These are phyloP conservation scores for Drosophila atripex DNA, from an alignment of 2,888 invertebrate genomes.

Conservation along the genomic window DNA sequence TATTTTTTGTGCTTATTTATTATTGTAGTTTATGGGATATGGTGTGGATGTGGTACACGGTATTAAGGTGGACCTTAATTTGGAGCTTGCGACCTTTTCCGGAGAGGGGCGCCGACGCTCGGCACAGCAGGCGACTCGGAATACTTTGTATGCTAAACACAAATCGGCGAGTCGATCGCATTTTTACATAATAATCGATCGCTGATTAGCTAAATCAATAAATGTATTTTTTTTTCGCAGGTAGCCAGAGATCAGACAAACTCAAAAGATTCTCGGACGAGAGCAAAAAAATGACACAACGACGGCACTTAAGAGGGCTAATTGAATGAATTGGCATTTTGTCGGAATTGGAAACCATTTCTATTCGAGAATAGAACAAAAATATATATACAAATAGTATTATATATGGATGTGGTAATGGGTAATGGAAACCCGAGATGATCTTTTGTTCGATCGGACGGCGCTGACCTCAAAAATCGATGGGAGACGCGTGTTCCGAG, in stretches of 20 bases:
- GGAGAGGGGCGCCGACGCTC: too few relatives aligned
- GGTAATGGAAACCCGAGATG: conserved; percentile 8
- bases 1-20: neutral
- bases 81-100: conserved; percentile 23
- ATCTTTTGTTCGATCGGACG: conserved; percentile 23
- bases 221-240: conserved; percentile 57
- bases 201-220: conserved; percentile 75
- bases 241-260: conserved; percentile 71
- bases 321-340: conserved; percentile 74
- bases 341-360: conserved; percentile 18
- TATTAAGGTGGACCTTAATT: neutral
- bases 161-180: conserved; percentile 28
- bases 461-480: conserved; percentile 36
- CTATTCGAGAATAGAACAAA: neutral
- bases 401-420: neutral
- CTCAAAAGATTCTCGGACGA: neutral
- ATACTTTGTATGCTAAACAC: conserved; percentile 39
- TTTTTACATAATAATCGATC: conserved; percentile 73
- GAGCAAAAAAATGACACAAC: conserved; percentile 35
- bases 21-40: conserved; percentile 15
- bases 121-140: conserved; percentile 27
- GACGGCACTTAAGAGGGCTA: conserved; percentile 60
- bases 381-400: neutral
- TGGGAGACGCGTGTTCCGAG: conserved; percentile 25
- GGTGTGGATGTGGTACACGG: neutral